Evolutionary conservation across 2,888 invertebrate species (phyloP).

Genomic region (Pseudanteris insignis): DNA sequence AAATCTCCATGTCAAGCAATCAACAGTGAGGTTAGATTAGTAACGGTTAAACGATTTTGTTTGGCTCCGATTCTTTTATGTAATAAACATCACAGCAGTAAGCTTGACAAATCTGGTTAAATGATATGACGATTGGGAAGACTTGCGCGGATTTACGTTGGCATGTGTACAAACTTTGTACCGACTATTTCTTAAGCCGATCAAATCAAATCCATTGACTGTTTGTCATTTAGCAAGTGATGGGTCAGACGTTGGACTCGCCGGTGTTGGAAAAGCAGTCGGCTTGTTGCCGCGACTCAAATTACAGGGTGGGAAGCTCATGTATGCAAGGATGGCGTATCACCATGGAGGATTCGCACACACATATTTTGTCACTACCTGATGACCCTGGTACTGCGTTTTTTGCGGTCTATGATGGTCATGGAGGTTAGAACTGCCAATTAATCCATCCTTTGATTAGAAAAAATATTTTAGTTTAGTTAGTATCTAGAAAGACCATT

Average conservation of each 20-base stretch:
- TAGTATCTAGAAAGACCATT: too few relatives aligned
- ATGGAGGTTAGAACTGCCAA: conserved; percentile 80
- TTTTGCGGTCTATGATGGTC: conserved; percentile 97
- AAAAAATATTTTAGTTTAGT: too few relatives aligned
- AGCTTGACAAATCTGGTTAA: conserved; percentile 19
- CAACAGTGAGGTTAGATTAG: conserved; percentile 16
- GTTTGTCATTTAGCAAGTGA: conserved; percentile 65
- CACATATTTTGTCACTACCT: conserved; percentile 90
- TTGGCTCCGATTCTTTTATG: conserved; percentile 15
- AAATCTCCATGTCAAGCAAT: too few relatives aligned
- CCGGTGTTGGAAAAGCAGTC: conserved; percentile 92
- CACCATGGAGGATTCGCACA: conserved; percentile 99
- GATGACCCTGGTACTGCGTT: conserved; percentile 93
- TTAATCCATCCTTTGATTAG: too few relatives aligned
- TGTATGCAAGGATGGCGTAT: conserved; percentile 99
- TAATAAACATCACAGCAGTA: conserved; percentile 10
- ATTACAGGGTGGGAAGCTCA: conserved; percentile 87
- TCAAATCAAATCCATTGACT: neutral
- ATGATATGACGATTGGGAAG: conserved; percentile 19
- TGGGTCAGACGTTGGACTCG: conserved; percentile 98
- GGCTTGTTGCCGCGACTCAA: conserved; percentile 79
- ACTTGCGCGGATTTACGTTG: conserved; percentile 7
- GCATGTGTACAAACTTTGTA: conserved; percentile 17
- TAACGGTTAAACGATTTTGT: conserved; percentile 3
- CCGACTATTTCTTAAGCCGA: neutral